Base-by-base conservation (phyloP, 2,113 vertebrate genomes). In the Piaya cayana region DNA sequence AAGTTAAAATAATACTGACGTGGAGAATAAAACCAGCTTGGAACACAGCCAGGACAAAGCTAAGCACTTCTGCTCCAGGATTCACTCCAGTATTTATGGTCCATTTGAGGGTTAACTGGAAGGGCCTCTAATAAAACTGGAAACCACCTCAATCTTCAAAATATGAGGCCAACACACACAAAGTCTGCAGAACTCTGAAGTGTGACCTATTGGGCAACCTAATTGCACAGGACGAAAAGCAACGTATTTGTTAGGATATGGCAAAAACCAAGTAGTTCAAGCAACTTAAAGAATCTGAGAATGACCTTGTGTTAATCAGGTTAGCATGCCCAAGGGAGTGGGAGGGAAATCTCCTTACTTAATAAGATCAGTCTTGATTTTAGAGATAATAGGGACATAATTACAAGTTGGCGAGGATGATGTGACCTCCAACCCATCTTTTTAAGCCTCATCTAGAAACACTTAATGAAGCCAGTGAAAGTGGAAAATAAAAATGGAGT, bases 331-430 rank as follows among this genome's bases (percentile, higher is more conserved):
- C 94, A 88, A 81, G 93, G 76, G 96, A 96, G 90, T 88, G 64
- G 90, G 95, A 95, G 93, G 75, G 93, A 96, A 96, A 97, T 95
- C 94, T 96, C 94, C 93, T 95, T 97, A 95, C 96, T 96, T 97
- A 97, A 93, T 96, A 97, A 97, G 95, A 97, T 97, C 93, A 96
- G 95, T 97, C 94, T 97, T 97, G 96, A 97, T 95, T 96, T 96
- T 96, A 97, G 93, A 97, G 90, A 88, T 97, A 97, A 95, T 93
- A 95, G 94, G 96, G 92, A 95, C 90, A 94, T 95, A 97, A 97
- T 96, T 96, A 96, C 95, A 96, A 97, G 89, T 94, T 90, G 90
- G 75, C 0, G 87, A 96, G 94, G 85, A 94, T 97, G 94, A 91
- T 71, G 85, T 96, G 95, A 97, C 96, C 95, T 95, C 92, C 94